Evolutionary conservation across 1,140 invertebrate species (phyloP), one percentile per base, ranked within the genome.

Genomic region (Arion vulgaris): DNA sequence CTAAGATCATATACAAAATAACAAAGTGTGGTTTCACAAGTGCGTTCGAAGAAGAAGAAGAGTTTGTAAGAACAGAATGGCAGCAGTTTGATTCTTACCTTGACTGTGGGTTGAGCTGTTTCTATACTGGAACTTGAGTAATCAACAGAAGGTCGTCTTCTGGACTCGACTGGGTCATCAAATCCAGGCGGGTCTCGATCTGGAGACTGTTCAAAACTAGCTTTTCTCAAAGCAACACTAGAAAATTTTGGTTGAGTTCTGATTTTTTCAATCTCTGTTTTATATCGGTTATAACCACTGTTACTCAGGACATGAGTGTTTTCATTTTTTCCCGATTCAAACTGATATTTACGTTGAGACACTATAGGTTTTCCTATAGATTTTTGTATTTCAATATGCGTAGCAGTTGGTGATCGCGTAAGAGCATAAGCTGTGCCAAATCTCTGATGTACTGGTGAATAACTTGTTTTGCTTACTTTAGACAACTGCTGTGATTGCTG

Each of bases 221-320:
- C 88, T 38, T 88, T 81, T 32, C 90, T 81, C 26, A 83, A 68
- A 34, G 87, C 86, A 38, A 91, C 85, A 41, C 89, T 89, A 38
- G 86, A 87, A 83, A 90, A 90, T 72, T 90, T 90, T 23, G 85
- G 86, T 38, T 86, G 85, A 41, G 87, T 86, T 0, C 87, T 87
- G 23, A 91, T 86, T 84, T 90, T 89, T 72, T 91, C 86, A 62
- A 91, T 88, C 74, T 91, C 90, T 45, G 88, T 88, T 86, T 87
- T 89, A 57, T 88, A 89, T 34, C 88, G 83, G 68, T 87, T 87
- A 9, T 32, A 68, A 1, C 83, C 34, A 41, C 81, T 83, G 0
- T 62, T 45, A 1, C 39, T 26, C 2, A 77, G 53, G 51, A 84
- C 75, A 19, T 53, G 79, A 39, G 74, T 84, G 51, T 84, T 85